Percentiles rank a stretch among this genome's conserved stretches.
These are phyloP conservation scores for Paracyclopina nana DNA, from an alignment of 1,140 invertebrate species.

Conservation along the genomic window DNA sequence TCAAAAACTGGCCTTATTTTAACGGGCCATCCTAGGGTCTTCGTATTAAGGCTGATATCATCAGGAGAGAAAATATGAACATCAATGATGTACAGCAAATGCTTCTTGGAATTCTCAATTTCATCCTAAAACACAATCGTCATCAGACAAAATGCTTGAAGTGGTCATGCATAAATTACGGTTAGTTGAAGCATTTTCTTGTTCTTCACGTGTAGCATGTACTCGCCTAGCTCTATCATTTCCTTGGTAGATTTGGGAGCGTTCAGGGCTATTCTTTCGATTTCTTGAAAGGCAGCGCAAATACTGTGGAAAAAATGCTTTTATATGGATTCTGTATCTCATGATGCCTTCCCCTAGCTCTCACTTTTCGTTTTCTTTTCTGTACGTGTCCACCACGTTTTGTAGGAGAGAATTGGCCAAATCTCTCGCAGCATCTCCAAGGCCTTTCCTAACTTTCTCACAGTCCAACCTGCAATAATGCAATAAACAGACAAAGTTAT, in stretches of 20 bases:
- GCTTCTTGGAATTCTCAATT: conserved; percentile 9
- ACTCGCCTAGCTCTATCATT: conserved; percentile 12
- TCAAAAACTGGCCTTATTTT: conserved; percentile 36
- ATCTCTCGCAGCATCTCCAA: conserved; percentile 8
- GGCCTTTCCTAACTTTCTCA: conserved; percentile 5
- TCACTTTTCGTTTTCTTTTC: conserved; percentile 2
- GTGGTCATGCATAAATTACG: background rate
- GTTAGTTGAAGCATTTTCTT: background rate
- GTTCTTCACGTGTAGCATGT: conserved; percentile 11
- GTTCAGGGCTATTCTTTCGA: conserved; percentile 3
- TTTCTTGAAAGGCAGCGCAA: background rate
- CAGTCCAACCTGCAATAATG: conserved; percentile 9
- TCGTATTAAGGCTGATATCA: conserved; percentile 42
- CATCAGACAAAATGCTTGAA: background rate
- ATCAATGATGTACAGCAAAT: conserved; percentile 13
- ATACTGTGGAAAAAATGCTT: background rate
- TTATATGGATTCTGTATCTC: background rate
- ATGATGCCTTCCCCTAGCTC: background rate
- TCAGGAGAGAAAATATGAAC: conserved; percentile 26
- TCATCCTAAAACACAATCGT: conserved; percentile 6
- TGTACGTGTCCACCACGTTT: conserved; percentile 15
- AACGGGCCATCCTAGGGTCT: conserved; percentile 46
- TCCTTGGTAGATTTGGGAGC: conserved; percentile 9
- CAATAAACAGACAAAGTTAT: background rate
- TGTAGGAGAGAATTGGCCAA: conserved; percentile 9